Base-by-base conservation (phyloP, 2,888 invertebrate species). In the Eumerus sabulonum region DNA sequence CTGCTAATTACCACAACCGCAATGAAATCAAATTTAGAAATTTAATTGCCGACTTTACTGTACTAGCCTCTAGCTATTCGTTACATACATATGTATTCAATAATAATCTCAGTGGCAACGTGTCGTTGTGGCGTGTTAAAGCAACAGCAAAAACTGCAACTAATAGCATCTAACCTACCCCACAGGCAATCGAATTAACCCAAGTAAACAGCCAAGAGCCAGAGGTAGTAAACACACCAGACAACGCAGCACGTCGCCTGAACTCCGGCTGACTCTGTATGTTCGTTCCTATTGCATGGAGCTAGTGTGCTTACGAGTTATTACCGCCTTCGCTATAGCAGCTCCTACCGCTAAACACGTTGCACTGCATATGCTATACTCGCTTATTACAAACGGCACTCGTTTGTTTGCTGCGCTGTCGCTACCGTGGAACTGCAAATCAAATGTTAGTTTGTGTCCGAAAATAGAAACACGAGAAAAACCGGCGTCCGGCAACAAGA, bases 11-110 rank as follows among this genome's bases (percentile, higher is more conserved):
- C 51, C 51, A 12, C 27, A 56, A 44, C 56, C 18, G 51, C 56
- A 72, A 62, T 62, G 51, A 47, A 77, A 67, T 67, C 57, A 66
- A 72, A 62, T 73, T 77, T 77, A 72, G 67, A 77, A 72, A 73
- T 73, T 63, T 68, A 77, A 77, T 77, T 73, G 62, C 53, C 36
- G 0, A 56, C 12, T n/a, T 40, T 42, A 38, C 9, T 27, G 11
- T 40, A 19, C 12, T n/a, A 12, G 12, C 38, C 14, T 9, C 27
- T 27, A 2, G 7, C 27, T 7, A 27, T 7, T 27, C 27, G 27
- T 7, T n/a, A n/a, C n/a, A n/a, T n/a, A n/a, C n/a, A n/a, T n/a
- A n/a, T n/a, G n/a, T n/a, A n/a, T 27, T 27, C 27, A 27, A 27
- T 27, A 27, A 27, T 27, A 27, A 27, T 27, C 27, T 27, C 27